phyloP scores from a whole-genome alignment of 2,888 invertebrate genomes.

The Seira musarum region DNA sequence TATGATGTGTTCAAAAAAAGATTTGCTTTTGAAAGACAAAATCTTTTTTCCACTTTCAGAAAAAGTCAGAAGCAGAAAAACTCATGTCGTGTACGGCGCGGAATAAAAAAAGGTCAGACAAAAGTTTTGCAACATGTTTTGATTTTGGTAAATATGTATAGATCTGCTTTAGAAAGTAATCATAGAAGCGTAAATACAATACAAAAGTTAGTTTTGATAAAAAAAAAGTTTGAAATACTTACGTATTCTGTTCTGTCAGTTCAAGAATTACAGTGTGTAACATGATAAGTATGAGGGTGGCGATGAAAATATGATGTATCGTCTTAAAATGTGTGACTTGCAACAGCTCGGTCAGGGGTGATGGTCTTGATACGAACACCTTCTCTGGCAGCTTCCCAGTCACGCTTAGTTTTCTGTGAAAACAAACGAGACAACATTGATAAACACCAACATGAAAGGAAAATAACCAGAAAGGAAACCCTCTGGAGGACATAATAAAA shows the following conservation, averaged over 20 bases:
- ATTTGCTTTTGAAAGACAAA: too few relatives aligned
- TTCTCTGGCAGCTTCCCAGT: slow-evolving; percentile 76
- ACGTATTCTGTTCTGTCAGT: slow-evolving; percentile 83
- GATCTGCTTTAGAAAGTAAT: too few relatives aligned
- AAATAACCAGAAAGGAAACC: too few relatives aligned
- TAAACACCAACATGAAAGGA: slow-evolving; percentile 8
- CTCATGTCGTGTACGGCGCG: too few relatives aligned
- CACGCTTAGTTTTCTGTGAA: slow-evolving; percentile 63
- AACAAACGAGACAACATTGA: slow-evolving; percentile 6
- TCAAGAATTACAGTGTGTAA: slow-evolving; percentile 83
- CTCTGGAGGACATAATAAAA: not conserved
- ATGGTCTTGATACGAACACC: slow-evolving; percentile 82
- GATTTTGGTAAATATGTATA: too few relatives aligned
- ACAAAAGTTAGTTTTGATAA: too few relatives aligned
- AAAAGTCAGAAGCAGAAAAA: too few relatives aligned
- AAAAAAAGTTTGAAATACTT: slow-evolving; percentile 73
- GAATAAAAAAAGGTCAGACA: too few relatives aligned
- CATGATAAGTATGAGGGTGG: slow-evolving; percentile 81
- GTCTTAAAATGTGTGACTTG: slow-evolving; percentile 85
- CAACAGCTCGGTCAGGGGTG: slow-evolving; percentile 85
- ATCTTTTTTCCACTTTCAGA: too few relatives aligned
- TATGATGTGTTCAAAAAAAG: too few relatives aligned
- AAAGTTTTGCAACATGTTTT: too few relatives aligned
- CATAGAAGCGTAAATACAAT: too few relatives aligned
- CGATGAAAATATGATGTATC: slow-evolving; percentile 88